Evolutionary conservation across 2,888 invertebrate species (phyloP), one percentile per base, ranked within the genome.

Genomic region (Terebella lapidaria): DNA sequence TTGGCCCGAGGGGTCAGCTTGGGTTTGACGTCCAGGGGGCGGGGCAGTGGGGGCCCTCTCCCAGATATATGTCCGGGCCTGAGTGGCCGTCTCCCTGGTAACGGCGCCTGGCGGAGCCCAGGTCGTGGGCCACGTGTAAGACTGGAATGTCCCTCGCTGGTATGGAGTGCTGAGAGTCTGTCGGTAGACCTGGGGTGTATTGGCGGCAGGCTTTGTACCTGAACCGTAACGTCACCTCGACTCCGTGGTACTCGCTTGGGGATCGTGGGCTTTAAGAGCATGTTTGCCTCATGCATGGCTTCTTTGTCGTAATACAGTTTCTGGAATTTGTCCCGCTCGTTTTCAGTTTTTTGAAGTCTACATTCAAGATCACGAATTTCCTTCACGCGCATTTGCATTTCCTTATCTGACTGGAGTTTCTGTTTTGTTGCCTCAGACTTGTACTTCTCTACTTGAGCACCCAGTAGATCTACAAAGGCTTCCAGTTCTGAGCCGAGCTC

Each of bases 321-420:
- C 51, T 57, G 54, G 25, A 24, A 57, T 24, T 57, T 57, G 18
- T 54, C 57, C 5, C 28, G 5, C 20, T 57, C 57, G 26, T 24
- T 26, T 55, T 57, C 54, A 10, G 55, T 4, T 3, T 47, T 53
- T 3, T 20, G 25, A 24, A 24, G 4, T 5, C 27, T 22, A 18
- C 24, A 25, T 53, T 57, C 57, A 3, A 53, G n/a, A 4, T 55
- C 27, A 25, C 22, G 54, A n/a, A 55, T 20, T 20, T 57, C n/a
- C 3, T 20, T 15, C 4, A 18, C 24, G 18, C n/a, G 4, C 5
- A 4, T 24, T 24, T 22, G 15, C 5, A 22, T 4, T 4, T 54
- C 20, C 24, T 24, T n/a, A 5, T 53, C 51, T n/a, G 10, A 54
- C 18, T 57, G 54, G 4, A 20, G 22, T 24, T 47, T 57, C 51